A percentile compares a stretch with the other conserved stretches of the same genome.
phyloP scores from a whole-genome alignment of 2,888 invertebrate genomes.

The Chalcosyrphus nemorum region DNA sequence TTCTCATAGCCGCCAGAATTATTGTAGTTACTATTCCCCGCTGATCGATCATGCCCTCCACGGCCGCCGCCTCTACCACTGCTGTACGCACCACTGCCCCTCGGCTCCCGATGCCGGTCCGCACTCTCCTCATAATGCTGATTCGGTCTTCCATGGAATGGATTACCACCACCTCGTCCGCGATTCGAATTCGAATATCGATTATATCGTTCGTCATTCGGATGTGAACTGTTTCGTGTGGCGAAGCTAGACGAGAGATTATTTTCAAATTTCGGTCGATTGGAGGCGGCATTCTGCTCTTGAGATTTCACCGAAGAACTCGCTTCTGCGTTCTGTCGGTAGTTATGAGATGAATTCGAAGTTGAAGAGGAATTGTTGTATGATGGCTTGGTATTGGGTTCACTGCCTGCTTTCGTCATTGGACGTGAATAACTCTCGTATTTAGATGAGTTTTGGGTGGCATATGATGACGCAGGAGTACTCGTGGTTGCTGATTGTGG shows the following conservation, averaged over 20 bases:
- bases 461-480: constrained; percentile 33
- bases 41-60: constrained; percentile 58
- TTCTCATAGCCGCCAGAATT: constrained; percentile 55
- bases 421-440: constrained; percentile 49
- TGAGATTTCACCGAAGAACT: constrained; percentile 59
- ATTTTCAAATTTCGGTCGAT: constrained; percentile 80
- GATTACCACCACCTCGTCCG: constrained; percentile 54
- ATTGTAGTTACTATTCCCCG: constrained; percentile 39
- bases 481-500: constrained; percentile 51
- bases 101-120: constrained; percentile 49
- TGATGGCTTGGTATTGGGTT: constrained; percentile 55
- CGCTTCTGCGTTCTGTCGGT: constrained; percentile 58
- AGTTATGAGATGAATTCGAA: constrained; percentile 35
- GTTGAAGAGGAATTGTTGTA: constrained; percentile 47
- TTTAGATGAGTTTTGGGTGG: constrained; percentile 43
- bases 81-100: constrained; percentile 38
- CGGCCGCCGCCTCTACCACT: constrained; percentile 69
- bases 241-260: constrained; percentile 82
- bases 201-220: constrained; percentile 50
- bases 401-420: constrained; percentile 65
- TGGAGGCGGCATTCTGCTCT: constrained; percentile 49
- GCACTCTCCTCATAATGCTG: constrained; percentile 53
- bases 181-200: constrained; percentile 54
- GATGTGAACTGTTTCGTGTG: constrained; percentile 67
- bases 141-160: constrained; percentile 55